A percentile compares a stretch with the other conserved stretches of the same genome.
Conservation (phyloP, 2,797 vertebrate genomes). For the Oreortyx pictus region DNA sequence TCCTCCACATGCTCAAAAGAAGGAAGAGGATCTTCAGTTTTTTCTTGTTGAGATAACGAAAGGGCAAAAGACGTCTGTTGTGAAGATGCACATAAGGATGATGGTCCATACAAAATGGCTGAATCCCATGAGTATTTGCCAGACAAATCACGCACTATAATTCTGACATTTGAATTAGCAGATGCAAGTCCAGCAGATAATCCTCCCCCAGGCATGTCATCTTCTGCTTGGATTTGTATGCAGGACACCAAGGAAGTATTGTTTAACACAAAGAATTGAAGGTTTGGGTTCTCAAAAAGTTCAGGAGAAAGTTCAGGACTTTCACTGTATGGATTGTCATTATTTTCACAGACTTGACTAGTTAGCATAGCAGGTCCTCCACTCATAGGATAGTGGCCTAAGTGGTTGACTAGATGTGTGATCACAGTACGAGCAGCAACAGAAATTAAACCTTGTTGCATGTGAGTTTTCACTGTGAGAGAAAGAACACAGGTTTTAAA, state of each 20-base stretch:
- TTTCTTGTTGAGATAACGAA: slow-evolving; percentile 79
- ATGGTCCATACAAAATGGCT: slow-evolving; percentile 93
- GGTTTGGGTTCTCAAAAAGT: slow-evolving; percentile 96
- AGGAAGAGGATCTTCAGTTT: slow-evolving; percentile 76
- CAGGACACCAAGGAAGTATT: slow-evolving; percentile 94
- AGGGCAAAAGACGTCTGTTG: slow-evolving; percentile 77
- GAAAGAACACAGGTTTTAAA: slow-evolving; percentile 9
- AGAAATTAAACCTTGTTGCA: slow-evolving; percentile 96
- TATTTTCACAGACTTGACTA: slow-evolving; percentile 97
- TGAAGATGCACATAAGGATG: slow-evolving; percentile 81
- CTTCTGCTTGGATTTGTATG: slow-evolving; percentile 92
- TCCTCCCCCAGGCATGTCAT: slow-evolving; percentile 91
- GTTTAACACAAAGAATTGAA: slow-evolving; percentile 96
- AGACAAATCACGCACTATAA: slow-evolving; percentile 95
- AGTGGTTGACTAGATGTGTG: slow-evolving; percentile 96
- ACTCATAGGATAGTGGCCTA: slow-evolving; percentile 97
- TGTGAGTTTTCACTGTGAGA: slow-evolving; percentile 91
- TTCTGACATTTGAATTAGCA: slow-evolving; percentile 91
- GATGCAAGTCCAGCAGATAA: slow-evolving; percentile 93
- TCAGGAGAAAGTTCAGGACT: slow-evolving; percentile 94
- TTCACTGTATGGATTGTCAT: slow-evolving; percentile 95
- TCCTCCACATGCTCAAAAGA: slow-evolving; percentile 77
- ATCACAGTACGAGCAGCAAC: slow-evolving; percentile 96
- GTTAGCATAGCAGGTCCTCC: slow-evolving; percentile 97
- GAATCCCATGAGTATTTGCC: slow-evolving; percentile 99